Evolutionary conservation across 2,888 invertebrate species (phyloP).

Genomic region (Biston betularia): DNA sequence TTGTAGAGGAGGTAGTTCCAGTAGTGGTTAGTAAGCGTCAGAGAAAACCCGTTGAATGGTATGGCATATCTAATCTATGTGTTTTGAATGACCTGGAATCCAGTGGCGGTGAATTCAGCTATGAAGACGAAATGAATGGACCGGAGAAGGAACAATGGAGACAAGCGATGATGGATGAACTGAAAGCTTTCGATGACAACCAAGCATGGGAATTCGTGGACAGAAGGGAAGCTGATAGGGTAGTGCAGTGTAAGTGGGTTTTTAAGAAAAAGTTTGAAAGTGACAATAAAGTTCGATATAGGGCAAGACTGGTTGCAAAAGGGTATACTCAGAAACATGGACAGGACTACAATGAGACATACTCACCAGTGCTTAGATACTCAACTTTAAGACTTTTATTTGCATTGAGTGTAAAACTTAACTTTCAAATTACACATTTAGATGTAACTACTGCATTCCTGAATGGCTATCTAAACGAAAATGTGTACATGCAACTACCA

Average conservation of each 20-base stretch:
- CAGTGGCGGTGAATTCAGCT: neutral
- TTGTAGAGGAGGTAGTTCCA: no score
- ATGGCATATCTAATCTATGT: neutral
- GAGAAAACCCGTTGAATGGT: neutral
- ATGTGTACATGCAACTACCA: neutral
- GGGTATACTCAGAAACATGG: neutral
- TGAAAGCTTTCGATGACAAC: neutral
- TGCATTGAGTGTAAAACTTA: neutral
- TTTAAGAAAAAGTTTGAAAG: neutral
- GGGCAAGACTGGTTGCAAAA: neutral
- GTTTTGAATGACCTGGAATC: neutral
- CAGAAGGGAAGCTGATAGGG: neutral
- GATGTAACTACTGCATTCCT: neutral
- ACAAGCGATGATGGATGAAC: neutral
- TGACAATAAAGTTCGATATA: neutral
- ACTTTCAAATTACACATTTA: neutral
- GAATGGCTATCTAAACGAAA: neutral
- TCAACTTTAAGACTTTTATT: neutral
- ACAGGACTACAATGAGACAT: neutral
- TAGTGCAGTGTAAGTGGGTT: neutral
- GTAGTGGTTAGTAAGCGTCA: no score
- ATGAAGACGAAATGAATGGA: neutral
- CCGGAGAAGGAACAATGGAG: neutral
- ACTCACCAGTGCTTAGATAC: neutral
- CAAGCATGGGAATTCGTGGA: neutral